Conservation (phyloP, 2,797 vertebrate species). For the Liasis olivaceus region DNA sequence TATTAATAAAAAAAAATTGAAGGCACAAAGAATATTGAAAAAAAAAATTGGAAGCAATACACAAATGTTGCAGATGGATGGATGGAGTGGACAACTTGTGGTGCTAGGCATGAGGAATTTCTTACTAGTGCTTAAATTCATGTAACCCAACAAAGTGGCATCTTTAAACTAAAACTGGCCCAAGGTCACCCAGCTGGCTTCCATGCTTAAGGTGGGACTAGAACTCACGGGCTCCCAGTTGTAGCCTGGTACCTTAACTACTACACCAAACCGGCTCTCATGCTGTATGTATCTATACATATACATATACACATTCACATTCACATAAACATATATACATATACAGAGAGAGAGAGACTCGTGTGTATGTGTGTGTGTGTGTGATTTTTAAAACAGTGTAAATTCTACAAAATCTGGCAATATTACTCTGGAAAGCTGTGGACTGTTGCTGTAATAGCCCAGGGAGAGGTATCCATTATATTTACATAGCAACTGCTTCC, state of each 20-base stretch:
- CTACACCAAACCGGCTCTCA: background rate
- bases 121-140: background rate
- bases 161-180: background rate
- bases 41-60: background rate
- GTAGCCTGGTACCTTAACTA: background rate
- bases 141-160: no score
- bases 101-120: slow-evolving; percentile 35
- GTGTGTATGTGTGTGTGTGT: background rate
- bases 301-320: background rate
- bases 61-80: background rate
- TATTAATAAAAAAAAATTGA: slow-evolving; percentile 24
- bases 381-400: background rate
- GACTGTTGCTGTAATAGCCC: background rate
- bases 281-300: background rate
- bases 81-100: background rate
- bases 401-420: background rate
- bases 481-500: background rate
- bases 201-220: background rate
- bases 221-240: background rate
- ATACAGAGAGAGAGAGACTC: no score
- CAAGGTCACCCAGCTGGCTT: background rate
- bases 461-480: background rate
- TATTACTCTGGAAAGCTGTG: background rate
- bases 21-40: background rate
- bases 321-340: no score